Evolutionary conservation across 2,113 vertebrate genomes (phyloP).

Genomic region (Ariopsis seemanni): DNA sequence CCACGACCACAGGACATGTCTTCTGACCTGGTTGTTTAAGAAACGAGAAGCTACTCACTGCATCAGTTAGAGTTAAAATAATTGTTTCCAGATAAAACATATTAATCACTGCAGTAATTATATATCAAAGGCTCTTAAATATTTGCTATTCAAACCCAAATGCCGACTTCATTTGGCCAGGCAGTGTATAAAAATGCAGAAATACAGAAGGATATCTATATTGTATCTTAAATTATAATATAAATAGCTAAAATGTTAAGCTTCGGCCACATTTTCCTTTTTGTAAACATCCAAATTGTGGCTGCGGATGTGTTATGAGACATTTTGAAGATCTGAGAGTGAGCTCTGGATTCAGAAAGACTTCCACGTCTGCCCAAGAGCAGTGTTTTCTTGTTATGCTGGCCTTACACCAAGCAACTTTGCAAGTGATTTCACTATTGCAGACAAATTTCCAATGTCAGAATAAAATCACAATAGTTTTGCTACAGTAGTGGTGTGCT

Average conservation of each 20-base stretch:
- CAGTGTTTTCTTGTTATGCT: neutral
- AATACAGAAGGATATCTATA: neutral
- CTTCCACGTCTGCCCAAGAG: neutral
- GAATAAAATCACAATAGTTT: too few species aligned
- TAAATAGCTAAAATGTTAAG: constrained; percentile 8
- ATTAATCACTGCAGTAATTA: too few species aligned
- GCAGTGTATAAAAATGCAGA: neutral
- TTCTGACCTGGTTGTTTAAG: too few species aligned
- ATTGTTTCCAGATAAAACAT: too few species aligned
- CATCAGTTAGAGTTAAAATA: too few species aligned
- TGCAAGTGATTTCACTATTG: neutral
- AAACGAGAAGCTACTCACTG: too few species aligned
- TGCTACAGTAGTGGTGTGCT: too few species aligned
- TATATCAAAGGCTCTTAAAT: too few species aligned
- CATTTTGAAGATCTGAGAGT: neutral
- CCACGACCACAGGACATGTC: too few species aligned
- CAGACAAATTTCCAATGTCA: neutral
- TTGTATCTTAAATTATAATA: neutral
- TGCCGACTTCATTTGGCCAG: too few species aligned
- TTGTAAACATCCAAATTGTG: neutral
- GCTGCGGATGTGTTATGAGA: neutral
- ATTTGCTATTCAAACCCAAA: too few species aligned
- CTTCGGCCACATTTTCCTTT: neutral
- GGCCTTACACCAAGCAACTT: neutral
- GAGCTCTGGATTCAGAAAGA: neutral